These are phyloP conservation scores for Caenorhabditis sp. DNA, from an alignment of 2,888 invertebrate genomes.

Conservation along the genomic window DNA sequence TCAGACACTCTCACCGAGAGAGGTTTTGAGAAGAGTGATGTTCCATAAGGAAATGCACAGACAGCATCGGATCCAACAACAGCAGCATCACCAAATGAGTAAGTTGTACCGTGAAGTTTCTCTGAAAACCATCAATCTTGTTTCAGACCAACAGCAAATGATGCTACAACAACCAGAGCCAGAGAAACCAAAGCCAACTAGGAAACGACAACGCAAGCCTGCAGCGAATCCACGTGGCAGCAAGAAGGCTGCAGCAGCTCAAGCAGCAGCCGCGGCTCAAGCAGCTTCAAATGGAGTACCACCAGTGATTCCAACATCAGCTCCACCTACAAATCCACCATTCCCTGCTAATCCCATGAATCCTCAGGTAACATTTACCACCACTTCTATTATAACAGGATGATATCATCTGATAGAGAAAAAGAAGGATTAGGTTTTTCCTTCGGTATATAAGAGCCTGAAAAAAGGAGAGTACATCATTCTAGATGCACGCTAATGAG, in stretches of 20 bases:
- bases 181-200: conserved; percentile 75
- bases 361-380: conserved; percentile 50
- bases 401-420: background rate
- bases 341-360: conserved; percentile 71
- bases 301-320: conserved; percentile 51
- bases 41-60: conserved; percentile 59
- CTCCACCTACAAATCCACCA: conserved; percentile 65
- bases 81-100: conserved; percentile 65
- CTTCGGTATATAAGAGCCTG: too few species aligned
- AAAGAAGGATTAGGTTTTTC: too few species aligned
- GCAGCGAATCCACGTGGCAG: conserved; percentile 70
- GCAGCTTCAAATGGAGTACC: conserved; percentile 50
- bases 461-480: too few species aligned
- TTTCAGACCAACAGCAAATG: conserved; percentile 51
- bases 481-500: too few species aligned
- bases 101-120: conserved; percentile 21
- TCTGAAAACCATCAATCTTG: background rate
- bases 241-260: conserved; percentile 69
- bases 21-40: conserved; percentile 35
- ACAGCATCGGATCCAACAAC: conserved; percentile 27
- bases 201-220: conserved; percentile 78
- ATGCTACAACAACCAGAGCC: conserved; percentile 64
- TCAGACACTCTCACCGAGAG: conserved; percentile 18
- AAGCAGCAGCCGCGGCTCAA: conserved; percentile 40
- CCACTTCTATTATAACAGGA: background rate